A percentile compares a stretch with the other conserved stretches of the same genome.
phyloP scores from a whole-genome alignment of 2,113 vertebrate species.

The Poeciliopsis turrubarensis region DNA sequence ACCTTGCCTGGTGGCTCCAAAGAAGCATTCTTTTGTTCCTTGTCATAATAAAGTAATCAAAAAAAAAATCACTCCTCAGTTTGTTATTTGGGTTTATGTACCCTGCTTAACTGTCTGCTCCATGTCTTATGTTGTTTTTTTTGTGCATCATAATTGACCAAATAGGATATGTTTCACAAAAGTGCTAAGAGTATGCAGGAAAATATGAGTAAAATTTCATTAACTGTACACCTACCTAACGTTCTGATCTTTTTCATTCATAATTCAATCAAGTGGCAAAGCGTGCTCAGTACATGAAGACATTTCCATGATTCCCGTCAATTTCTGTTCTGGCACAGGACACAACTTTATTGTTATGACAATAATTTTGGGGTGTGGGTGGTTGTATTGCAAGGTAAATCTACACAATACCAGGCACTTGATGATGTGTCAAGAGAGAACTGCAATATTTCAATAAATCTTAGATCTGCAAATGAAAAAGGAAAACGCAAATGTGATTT shows the following conservation, averaged over 20 bases:
- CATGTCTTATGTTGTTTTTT: background rate
- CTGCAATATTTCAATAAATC: background rate
- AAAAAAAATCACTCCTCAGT: background rate
- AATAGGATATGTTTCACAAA: background rate
- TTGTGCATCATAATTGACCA: background rate
- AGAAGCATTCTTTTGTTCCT: constrained; percentile 1
- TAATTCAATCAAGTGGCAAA: too few species aligned
- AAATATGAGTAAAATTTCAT: too few species aligned
- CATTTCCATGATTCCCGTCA: background rate
- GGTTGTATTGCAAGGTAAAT: background rate
- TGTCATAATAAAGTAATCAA: background rate
- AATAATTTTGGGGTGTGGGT: too few species aligned
- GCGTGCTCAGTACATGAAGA: too few species aligned
- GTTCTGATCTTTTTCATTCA: too few species aligned
- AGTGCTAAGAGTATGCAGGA: too few species aligned
- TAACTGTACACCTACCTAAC: too few species aligned
- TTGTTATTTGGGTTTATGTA: background rate
- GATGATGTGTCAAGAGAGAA: background rate
- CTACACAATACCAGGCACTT: background rate
- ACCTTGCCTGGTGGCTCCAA: constrained; percentile 22
- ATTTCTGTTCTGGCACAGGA: background rate
- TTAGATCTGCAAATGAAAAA: background rate
- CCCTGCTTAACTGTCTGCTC: background rate
- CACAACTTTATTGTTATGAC: too few species aligned
- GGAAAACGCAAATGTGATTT: background rate